These are phyloP conservation scores for Phorcus lineatus DNA, from an alignment of 2,888 invertebrate species.

Conservation along the genomic window DNA sequence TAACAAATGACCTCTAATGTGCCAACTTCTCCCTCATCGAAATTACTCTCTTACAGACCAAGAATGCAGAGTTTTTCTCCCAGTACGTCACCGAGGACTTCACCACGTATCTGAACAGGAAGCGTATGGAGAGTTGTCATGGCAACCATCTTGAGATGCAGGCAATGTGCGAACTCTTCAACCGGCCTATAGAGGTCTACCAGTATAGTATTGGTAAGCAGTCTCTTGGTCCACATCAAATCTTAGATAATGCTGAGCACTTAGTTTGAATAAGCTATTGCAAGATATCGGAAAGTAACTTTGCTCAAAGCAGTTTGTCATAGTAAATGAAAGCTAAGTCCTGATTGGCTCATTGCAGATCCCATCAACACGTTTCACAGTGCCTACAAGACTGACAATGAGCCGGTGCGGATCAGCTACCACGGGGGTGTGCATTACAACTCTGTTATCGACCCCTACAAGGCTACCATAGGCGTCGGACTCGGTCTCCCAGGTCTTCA, in stretches of 20 bases:
- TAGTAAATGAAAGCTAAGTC: too few species aligned
- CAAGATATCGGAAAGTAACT: too few species aligned
- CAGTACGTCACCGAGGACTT: conserved; percentile 94
- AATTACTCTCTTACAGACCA: conserved; percentile 79
- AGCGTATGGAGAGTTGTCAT: conserved; percentile 86
- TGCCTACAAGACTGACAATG: conserved; percentile 83
- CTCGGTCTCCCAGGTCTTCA: conserved; percentile 88
- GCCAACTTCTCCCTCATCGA: not conserved
- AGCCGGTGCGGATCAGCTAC: conserved; percentile 86
- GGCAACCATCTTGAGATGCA: conserved; percentile 95
- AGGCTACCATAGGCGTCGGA: conserved; percentile 86
- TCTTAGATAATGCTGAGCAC: too few species aligned
- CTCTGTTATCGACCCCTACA: conserved; percentile 89
- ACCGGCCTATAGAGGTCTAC: conserved; percentile 90
- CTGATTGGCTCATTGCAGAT: conserved; percentile 77
- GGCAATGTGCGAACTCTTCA: conserved; percentile 92
- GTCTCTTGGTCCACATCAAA: too few species aligned
- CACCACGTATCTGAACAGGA: conserved; percentile 86
- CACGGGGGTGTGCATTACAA: conserved; percentile 92
- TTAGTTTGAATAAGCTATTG: too few species aligned
- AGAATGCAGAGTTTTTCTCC: conserved; percentile 90
- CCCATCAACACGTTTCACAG: conserved; percentile 92
- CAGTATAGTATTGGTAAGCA: conserved; percentile 83
- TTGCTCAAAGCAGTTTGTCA: too few species aligned
- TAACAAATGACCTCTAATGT: not conserved